These are phyloP conservation scores for Marcusenius ussheri DNA, from an alignment of 2,113 vertebrate genomes.

Conservation along the genomic window DNA sequence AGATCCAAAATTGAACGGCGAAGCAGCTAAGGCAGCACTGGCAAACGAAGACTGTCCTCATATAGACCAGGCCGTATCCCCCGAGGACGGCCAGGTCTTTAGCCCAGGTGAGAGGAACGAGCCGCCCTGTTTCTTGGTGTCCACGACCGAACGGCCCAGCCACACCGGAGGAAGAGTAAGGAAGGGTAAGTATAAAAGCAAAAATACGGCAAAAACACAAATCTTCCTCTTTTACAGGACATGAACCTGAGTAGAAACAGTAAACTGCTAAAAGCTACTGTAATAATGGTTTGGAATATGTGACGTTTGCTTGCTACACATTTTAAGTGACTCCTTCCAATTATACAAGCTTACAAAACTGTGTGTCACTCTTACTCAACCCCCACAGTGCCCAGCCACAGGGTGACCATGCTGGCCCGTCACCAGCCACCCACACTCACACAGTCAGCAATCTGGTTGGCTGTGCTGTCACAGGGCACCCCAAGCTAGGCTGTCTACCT, in stretches of 20 bases:
- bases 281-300: neutral
- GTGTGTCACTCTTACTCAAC: neutral
- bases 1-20: constrained; percentile 91
- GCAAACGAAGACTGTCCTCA: constrained; percentile 91
- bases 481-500: neutral
- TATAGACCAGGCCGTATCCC: constrained; percentile 88
- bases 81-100: constrained; percentile 76
- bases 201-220: neutral
- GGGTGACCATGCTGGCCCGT: neutral
- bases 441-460: constrained; percentile 1
- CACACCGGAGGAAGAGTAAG: constrained; percentile 81
- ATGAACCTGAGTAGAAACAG: neutral
- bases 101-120: constrained; percentile 73
- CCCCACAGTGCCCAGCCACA: constrained; percentile 19
- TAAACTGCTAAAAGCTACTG: neutral
- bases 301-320: neutral
- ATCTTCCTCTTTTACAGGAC: neutral
- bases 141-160: constrained; percentile 77
- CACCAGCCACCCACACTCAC: constrained; percentile 1
- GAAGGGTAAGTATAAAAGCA: constrained; percentile 77
- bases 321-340: neutral
- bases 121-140: constrained; percentile 85
- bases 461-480: constrained; percentile 1
- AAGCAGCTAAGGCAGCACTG: constrained; percentile 85
- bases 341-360: constrained; percentile 9